phyloP scores from a whole-genome alignment of 2,797 vertebrate genomes.

The Phrynocephalus guinanensis region DNA sequence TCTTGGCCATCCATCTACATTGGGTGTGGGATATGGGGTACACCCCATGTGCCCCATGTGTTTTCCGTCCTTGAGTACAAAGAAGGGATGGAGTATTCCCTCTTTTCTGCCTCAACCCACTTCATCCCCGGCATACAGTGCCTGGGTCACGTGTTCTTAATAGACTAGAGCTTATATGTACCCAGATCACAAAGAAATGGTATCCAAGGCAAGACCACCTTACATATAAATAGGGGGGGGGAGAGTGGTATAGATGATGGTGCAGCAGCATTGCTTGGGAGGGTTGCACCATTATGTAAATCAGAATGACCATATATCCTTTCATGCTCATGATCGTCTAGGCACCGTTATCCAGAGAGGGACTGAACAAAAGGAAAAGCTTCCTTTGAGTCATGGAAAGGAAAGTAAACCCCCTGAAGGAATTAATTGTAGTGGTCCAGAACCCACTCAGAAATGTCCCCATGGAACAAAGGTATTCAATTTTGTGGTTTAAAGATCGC shows the following conservation, averaged over 20 bases:
- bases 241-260: not conserved
- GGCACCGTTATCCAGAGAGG: constrained; percentile 72
- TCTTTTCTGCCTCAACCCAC: not conserved
- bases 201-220: not conserved
- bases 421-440: constrained; percentile 60
- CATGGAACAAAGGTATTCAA: constrained; percentile 77
- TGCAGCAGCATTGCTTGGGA: not conserved
- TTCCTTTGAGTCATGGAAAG: constrained; percentile 61
- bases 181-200: too few relatives aligned
- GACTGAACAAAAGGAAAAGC: constrained; percentile 73
- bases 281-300: not conserved
- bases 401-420: constrained; percentile 72
- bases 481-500: constrained; percentile 16
- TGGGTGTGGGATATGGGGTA: not conserved
- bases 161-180: too few relatives aligned
- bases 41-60: not conserved
- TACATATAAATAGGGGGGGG: not conserved
- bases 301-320: not conserved
- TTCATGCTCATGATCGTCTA: constrained; percentile 57
- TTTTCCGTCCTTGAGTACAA: not conserved
- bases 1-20: too few relatives aligned
- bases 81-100: not conserved
- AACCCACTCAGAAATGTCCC: constrained; percentile 68
- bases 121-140: not conserved
- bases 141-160: not conserved